Evolutionary conservation across 2,113 vertebrate species (phyloP), one percentile per base, ranked within the genome.

Genomic region (Trogon surrucura): DNA sequence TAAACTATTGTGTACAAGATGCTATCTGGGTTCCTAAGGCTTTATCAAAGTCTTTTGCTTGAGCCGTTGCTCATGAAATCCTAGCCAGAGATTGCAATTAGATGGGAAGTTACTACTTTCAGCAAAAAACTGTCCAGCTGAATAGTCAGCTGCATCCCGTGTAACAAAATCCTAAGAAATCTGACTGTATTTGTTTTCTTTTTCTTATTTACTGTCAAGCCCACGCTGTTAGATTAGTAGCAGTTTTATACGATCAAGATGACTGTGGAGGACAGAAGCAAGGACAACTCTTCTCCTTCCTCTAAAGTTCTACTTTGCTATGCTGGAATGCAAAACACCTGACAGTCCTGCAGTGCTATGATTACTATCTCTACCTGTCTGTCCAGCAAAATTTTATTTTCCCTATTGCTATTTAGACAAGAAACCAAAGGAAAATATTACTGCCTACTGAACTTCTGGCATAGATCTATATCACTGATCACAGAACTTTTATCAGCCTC

Each of bases 121-220:
- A 91, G 51, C 27, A 73, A 66, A 66, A 70, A 92, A 50, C 64
- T 54, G 67, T 30, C 81, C 72, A 78, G 27, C 44, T 92, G 69
- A 87, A 93, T 25, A 72, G 56, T 69, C 73, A 95, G 88, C 66
- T 95, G 89, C 81, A 96, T 88, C 61, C 75, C 47, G 8, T 54
- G 53, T 58, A 96, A 92, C 38, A 85, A 94, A 94, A 89, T 47
- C 60, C 56, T 87, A 77, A 67, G 65, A 92, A 83, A 85, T n/a
- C 53, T 87, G 53, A 87, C 80, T 77, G 36, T 65, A 69, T 80
- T 95, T 95, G 85, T 56, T 81, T 91, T 91, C 14, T 80, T 83
- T 95, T 72, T 47, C 91, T 85, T 47, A 62, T 72, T 86, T 92
- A 69, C 60, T 80, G 29, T 73, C 69, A 91, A 94, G 77, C 22